A percentile compares a stretch with the other conserved stretches of the same genome.
phyloP scores from a whole-genome alignment of 2,888 invertebrate species.

The Ormyrus pomaceus region DNA sequence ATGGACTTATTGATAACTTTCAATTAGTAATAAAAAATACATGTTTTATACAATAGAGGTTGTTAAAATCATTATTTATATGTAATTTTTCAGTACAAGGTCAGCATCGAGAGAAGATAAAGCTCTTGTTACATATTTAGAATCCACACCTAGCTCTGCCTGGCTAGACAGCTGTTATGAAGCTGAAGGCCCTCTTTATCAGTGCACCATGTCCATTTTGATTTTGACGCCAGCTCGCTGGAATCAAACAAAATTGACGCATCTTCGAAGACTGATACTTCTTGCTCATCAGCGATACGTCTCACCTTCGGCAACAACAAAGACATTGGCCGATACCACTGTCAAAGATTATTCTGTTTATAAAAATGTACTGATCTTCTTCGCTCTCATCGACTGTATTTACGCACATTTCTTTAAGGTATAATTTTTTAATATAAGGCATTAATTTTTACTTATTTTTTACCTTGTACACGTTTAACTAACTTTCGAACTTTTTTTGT shows the following conservation, averaged over 20 bases:
- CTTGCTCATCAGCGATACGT: slow-evolving; percentile 86
- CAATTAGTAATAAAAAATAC: no score
- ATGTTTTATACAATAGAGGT: no score
- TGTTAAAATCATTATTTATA: no score
- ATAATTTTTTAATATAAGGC: slow-evolving; percentile 59
- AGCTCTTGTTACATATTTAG: slow-evolving; percentile 84
- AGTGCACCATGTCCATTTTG: slow-evolving; percentile 87
- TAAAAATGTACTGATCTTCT: slow-evolving; percentile 90
- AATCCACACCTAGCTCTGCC: slow-evolving; percentile 79
- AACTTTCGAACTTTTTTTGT: slow-evolving; percentile 27
- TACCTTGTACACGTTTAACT: neutral
- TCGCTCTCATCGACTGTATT: slow-evolving; percentile 89
- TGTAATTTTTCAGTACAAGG: slow-evolving; percentile 79
- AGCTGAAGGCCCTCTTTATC: slow-evolving; percentile 95
- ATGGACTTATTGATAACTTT: no score
- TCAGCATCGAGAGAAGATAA: slow-evolving; percentile 87
- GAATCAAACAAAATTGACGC: slow-evolving; percentile 83
- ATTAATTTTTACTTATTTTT: slow-evolving; percentile 21
- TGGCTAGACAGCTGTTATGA: slow-evolving; percentile 91
- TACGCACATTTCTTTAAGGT: slow-evolving; percentile 93
- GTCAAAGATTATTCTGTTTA: slow-evolving; percentile 87
- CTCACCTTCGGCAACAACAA: slow-evolving; percentile 81
- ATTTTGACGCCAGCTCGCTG: slow-evolving; percentile 88
- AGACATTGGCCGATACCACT: slow-evolving; percentile 76
- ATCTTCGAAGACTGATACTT: slow-evolving; percentile 86